A percentile compares a stretch with the other conserved stretches of the same genome.
Conservation (phyloP, 2,888 invertebrate genomes). For the Patella pellucida region DNA sequence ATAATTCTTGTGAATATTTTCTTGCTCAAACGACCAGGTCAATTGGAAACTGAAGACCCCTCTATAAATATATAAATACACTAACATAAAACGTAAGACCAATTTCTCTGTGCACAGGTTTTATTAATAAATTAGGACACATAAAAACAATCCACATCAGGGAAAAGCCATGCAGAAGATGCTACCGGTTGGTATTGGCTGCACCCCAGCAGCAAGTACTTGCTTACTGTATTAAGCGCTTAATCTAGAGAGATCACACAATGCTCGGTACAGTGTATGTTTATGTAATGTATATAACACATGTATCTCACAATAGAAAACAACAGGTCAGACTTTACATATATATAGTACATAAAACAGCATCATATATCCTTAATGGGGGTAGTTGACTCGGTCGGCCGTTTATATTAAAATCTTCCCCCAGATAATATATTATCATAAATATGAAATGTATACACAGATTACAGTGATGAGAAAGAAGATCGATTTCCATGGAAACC, state of each 20-base stretch:
- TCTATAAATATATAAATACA: no score
- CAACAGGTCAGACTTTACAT: constrained; percentile 10
- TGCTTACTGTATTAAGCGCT: constrained; percentile 12
- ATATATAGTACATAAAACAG: constrained; percentile 8
- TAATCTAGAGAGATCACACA: constrained; percentile 9
- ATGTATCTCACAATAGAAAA: constrained; percentile 7
- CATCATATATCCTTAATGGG: constrained; percentile 4
- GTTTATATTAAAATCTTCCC: not conserved
- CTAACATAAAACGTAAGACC: no score
- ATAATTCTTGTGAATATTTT: no score
- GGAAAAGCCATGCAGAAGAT: constrained; percentile 29
- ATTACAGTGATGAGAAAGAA: constrained; percentile 7
- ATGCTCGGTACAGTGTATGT: constrained; percentile 12
- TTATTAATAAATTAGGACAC: constrained; percentile 33
- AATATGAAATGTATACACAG: constrained; percentile 12
- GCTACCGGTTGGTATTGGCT: not conserved
- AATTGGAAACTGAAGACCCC: no score
- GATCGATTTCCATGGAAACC: constrained; percentile 6
- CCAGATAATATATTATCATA: constrained; percentile 6
- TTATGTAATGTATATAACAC: constrained; percentile 8
- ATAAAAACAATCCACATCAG: constrained; percentile 35
- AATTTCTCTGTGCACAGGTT: constrained; percentile 34
- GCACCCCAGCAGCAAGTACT: constrained; percentile 8
- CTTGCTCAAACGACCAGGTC: no score
- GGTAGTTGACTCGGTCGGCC: constrained; percentile 5